Evolutionary conservation across 2,797 vertebrate species (phyloP).

Genomic region (Xenentodon cancila): DNA sequence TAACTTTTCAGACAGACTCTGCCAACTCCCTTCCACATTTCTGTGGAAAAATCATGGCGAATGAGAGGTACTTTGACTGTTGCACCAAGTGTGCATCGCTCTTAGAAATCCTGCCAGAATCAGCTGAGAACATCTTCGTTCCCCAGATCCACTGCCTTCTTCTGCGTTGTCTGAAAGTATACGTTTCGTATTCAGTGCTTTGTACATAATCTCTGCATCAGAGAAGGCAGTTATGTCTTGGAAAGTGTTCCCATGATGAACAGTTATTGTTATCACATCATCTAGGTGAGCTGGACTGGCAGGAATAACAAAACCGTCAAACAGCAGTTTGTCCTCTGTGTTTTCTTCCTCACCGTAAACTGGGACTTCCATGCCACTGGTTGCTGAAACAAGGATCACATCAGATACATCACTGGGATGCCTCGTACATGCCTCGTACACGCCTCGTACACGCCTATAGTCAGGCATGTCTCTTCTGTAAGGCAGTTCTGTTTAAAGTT

Average conservation of each 20-base stretch:
- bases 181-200: background rate
- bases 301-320: background rate
- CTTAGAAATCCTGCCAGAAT: constrained; percentile 23
- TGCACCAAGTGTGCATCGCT: background rate
- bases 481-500: too few relatives aligned
- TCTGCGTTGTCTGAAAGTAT: background rate
- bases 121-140: constrained; percentile 8
- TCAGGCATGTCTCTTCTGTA: too few relatives aligned
- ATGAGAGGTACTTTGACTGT: constrained; percentile 17
- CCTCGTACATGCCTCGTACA: too few relatives aligned
- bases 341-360: background rate
- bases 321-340: background rate
- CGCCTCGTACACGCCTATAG: too few relatives aligned
- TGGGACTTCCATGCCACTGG: background rate
- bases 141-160: background rate
- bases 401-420: too few relatives aligned
- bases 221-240: background rate
- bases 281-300: constrained; percentile 5
- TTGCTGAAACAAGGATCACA: too few relatives aligned
- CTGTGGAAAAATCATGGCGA: too few relatives aligned
- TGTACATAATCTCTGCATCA: background rate
- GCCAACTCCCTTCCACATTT: too few relatives aligned
- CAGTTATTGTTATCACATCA: background rate
- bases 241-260: background rate
- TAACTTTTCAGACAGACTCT: too few relatives aligned